Evolutionary conservation across 2,797 vertebrate species (phyloP).

Genomic region (Anomalospiza imberbis): DNA sequence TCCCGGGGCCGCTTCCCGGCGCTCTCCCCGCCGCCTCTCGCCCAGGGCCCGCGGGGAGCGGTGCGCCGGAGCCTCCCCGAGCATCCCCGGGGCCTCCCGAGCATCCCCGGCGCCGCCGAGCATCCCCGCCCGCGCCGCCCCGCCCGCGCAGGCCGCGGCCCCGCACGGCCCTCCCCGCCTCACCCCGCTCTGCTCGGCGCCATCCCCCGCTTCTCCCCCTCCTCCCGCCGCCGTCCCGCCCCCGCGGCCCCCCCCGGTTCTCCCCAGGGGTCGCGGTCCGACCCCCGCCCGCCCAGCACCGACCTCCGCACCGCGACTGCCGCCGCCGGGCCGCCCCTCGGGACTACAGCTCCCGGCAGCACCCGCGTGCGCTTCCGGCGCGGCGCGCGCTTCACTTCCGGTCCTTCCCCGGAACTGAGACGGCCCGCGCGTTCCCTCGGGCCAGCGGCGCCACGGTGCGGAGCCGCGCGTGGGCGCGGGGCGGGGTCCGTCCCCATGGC

Average conservation of each 20-base stretch:
- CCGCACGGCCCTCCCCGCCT: neutral
- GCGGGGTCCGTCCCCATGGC: neutral
- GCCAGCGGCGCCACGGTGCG: rapidly evolving
- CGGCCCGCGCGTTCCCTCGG: neutral
- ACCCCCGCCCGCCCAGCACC: neutral
- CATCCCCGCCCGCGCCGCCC: neutral
- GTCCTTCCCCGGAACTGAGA: neutral
- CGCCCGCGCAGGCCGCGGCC: neutral
- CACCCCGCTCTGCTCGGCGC: neutral
- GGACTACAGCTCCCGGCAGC: neutral
- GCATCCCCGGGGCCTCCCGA: neutral
- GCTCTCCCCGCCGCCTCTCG: neutral
- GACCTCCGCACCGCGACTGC: neutral
- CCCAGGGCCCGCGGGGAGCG: neutral
- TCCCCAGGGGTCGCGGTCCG: neutral
- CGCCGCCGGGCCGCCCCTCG: neutral
- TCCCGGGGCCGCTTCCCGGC: neutral
- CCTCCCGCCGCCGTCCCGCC: neutral
- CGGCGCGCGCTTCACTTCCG: neutral
- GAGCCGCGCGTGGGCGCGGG: neutral
- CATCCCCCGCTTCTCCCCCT: neutral
- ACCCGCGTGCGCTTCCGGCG: neutral
- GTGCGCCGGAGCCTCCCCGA: neutral
- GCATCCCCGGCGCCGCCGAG: neutral
- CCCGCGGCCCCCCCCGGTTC: neutral